Evolutionary conservation across 2,888 invertebrate species (phyloP), one percentile per base, ranked within the genome.

Genomic region (Leptura quadrifasciata): DNA sequence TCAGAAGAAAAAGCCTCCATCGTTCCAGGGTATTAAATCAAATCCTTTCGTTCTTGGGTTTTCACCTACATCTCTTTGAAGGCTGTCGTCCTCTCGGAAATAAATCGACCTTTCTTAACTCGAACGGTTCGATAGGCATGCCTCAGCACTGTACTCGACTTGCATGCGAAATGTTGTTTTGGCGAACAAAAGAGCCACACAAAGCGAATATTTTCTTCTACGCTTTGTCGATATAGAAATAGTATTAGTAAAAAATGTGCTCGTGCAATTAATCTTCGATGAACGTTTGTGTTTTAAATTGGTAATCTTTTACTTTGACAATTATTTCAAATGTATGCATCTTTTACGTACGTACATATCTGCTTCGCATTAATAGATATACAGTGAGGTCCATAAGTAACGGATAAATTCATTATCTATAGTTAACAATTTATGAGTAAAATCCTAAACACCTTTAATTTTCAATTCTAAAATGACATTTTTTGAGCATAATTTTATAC

Each of bases 11-110:
- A 71, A 71, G 79, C 78, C 75, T 74, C 77, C 75, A 75, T 57
- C 57, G 67, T 54, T 54, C 67, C 17, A 24, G 57, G 77, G 79
- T 76, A 79, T 81, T 80, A 80, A 82, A 83, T 82, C 82, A 84
- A 83, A 82, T 81, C 81, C 75, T 78, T 75, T 72, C 73, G 76
- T 80, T 75, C 77, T 80, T 75, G 80, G 79, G 81, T 82, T 82
- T 81, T 82, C 83, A 81, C 82, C 83, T 82, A 80, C 78, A 82
- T 80, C 82, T 76, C 76, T 72, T 69, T 76, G 77, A 79, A 79
- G 79, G 79, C 82, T 83, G 83, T 80, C 82, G 82, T 75, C 79
- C 76, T 76, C 80, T 74, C 60, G 72, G 80, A 81, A 83, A 83
- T 81, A 81, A 83, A 84, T 83, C 79, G 81, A 80, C 81, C 80